Evolutionary conservation across 2,113 vertebrate genomes (phyloP), one percentile per base, ranked within the genome.

Genomic region (Mixornis gularis): DNA sequence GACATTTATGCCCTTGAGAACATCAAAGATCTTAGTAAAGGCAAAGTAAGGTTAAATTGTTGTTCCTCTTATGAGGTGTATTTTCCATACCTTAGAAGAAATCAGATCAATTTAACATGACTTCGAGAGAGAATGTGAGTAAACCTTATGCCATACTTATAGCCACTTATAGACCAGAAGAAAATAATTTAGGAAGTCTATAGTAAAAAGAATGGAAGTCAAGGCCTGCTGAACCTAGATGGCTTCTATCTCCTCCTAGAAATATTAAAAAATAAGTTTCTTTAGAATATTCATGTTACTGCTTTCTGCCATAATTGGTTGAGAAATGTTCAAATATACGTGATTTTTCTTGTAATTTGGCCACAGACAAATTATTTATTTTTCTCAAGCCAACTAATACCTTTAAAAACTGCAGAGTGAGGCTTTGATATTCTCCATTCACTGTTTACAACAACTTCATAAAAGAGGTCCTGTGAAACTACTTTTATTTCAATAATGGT

Each of bases 111-210:
- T 85, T 59, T 56, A 36, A 63, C 10, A 4, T 0, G 13, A 76
- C 48, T 70, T 55, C 6, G 22, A 71, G 46, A 70, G 25, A 38
- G 4, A 40, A 10, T 0, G 0, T 17, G n/a, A 64, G 30, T 52
- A 81, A 62, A 72, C 2, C 21, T 52, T 52, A 10, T 32, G 29
- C 25, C 6, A 32, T 56, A 55, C 17, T n/a, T n/a, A n/a, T n/a
- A 30, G 3, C 15, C 29, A 63, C 24, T 58, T 69, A 58, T 0
- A 25, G 29, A 58, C 17, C 18, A 85, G 46, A 66, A 80, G 8
- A 80, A 70, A 44, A 38, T n/a, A 56, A 72, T 1, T 48, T 17
- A 56, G 30, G 21, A 76, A 60, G 36, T 44, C 19, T 85, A 71
- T 15, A 44, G 9, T 27, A 36, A 36, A 30, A 72, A 52, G 7